Conservation (phyloP, 2,797 vertebrate genomes). For the Margarornis squamiger region DNA sequence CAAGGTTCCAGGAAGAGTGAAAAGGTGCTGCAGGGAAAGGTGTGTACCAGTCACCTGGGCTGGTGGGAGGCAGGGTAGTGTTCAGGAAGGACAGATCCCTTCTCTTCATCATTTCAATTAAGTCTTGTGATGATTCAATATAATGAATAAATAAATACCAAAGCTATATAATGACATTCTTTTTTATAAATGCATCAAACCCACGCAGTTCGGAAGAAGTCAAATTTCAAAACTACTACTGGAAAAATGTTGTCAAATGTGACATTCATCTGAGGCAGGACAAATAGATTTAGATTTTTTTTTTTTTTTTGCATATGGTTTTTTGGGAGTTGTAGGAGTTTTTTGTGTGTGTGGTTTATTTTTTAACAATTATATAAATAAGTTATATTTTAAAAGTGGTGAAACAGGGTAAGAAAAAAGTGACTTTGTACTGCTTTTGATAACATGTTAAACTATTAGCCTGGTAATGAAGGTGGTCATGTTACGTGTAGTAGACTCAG, state of each 20-base stretch:
- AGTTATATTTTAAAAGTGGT: not conserved
- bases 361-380: not conserved
- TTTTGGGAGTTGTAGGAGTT: not conserved
- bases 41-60: not conserved
- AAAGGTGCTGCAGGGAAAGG: not conserved
- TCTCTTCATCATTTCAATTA: not conserved
- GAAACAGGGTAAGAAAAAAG: not conserved
- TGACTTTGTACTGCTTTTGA: not conserved
- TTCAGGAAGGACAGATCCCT: not conserved
- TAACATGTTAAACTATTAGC: not conserved
- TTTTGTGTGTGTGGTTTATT: not conserved
- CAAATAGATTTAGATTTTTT: not conserved
- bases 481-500: not conserved
- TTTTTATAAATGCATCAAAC: not conserved
- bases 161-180: not conserved
- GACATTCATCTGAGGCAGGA: not conserved
- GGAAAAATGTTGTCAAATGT: not conserved
- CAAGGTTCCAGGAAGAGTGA: not conserved
- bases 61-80: not conserved
- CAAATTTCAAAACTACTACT: not conserved
- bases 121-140: not conserved
- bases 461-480: not conserved
- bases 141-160: not conserved
- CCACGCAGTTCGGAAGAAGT: not conserved
- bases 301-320: fast-evolving